Evolutionary conservation across 92 coral and sea anemone genomes (phyloP), one percentile per base, ranked within the genome.

Genomic region (Bergia sp.): DNA sequence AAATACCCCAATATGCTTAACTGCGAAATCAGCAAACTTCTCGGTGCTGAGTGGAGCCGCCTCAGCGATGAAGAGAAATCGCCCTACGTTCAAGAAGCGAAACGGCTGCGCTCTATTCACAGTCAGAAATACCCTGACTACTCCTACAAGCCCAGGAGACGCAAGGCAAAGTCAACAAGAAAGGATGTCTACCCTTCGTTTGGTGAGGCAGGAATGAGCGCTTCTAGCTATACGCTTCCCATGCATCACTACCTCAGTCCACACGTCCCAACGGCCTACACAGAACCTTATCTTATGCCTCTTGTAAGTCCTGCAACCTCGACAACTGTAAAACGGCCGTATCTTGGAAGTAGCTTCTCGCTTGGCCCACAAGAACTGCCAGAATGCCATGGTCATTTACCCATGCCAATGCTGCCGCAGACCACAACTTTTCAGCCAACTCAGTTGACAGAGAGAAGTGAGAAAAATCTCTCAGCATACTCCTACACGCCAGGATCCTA

Each of bases 1-100:
- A 93, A 95, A 88, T 95, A 95, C 91, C 98, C 98, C 13, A 95
- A 95, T 91, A 95, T 95, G 98, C 94, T 95, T 61, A 95, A 95
- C 88, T 95, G 98, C 53, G 98, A 95, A 89, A 95, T 95, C 87
- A 95, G 98, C 94, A 95, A 95, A 80, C 93, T 95, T 8, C 92
- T 95, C 8, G 98, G 98, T 38, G 98, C 98, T 1, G 98, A 95
- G 88, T 95, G 98, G 98, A 95, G 98, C 77, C 95, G 98, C 16
- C 89, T 95, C 2, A 95, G 94, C 77, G 98, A 95, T 71, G 98
- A 95, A 71, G 98, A 95, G 74, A 95, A 95, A 76, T 89, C 93
- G 8, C 98, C 98, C 38, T 95, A 88, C 81, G 93, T 95, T 10
- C 94, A 90, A 93, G 98, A 95, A 81, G 98, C 98, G 40, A 95